These are phyloP conservation scores for Indri indri DNA, from an alignment of 2,113 vertebrate genomes.

Conservation along the genomic window DNA sequence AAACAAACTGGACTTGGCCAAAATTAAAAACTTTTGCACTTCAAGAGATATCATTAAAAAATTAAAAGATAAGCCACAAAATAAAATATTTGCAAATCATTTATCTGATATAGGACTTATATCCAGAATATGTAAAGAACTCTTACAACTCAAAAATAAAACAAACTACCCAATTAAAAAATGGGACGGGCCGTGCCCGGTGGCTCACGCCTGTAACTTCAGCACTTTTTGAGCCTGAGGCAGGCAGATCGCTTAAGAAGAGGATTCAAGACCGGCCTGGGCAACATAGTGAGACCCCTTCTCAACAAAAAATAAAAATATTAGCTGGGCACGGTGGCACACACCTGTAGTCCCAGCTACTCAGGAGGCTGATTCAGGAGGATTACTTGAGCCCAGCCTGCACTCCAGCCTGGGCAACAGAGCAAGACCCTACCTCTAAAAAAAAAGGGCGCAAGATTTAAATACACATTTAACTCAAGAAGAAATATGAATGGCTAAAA, in stretches of 20 bases:
- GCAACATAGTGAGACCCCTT: no score
- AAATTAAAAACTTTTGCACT: background rate
- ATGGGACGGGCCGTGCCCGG: background rate
- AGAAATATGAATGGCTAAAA: background rate
- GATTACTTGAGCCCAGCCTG: background rate
- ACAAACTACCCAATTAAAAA: background rate
- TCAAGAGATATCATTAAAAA: background rate
- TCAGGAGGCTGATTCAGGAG: no score
- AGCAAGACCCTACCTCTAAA: background rate
- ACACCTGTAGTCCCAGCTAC: no score
- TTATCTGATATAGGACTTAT: background rate
- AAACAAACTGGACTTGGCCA: background rate
- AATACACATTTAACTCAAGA: constrained; percentile 17
- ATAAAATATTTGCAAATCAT: constrained; percentile 3
- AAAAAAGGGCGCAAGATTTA: background rate
- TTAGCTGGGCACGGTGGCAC: no score
- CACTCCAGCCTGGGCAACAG: background rate
- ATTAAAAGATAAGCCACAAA: background rate
- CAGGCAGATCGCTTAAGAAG: no score
- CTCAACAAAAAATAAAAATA: no score
- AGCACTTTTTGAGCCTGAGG: no score
- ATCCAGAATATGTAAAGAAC: background rate
- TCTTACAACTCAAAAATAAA: background rate
- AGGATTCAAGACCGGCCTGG: no score
- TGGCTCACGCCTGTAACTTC: no score